Evolutionary conservation across 2,888 invertebrate species (phyloP).

Genomic region (Dyspetes luteomarginatus): DNA sequence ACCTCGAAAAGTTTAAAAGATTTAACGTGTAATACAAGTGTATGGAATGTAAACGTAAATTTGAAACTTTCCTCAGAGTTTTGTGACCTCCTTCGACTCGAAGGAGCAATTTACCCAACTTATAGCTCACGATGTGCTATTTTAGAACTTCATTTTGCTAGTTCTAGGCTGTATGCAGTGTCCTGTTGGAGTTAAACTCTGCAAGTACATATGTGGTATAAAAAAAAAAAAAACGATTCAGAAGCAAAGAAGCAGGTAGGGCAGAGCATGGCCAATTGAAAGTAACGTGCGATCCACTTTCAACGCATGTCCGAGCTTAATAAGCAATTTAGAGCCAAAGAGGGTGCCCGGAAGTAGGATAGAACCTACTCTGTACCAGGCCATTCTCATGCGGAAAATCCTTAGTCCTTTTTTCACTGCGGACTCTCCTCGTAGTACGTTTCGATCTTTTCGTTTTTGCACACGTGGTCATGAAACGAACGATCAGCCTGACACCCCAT

Average conservation of each 20-base stretch:
- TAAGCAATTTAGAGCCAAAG: conserved; percentile 35
- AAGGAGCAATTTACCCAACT: not conserved
- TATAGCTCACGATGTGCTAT: not conserved
- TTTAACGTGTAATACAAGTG: not conserved
- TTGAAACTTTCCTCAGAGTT: not conserved
- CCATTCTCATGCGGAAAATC: not conserved
- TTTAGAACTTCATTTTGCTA: not conserved
- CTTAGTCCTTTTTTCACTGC: not conserved
- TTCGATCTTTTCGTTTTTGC: not conserved
- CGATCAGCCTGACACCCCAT: too few relatives aligned
- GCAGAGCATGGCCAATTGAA: not conserved
- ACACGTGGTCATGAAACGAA: too few relatives aligned
- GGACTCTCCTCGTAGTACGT: not conserved
- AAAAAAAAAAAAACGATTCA: not conserved
- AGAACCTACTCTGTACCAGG: not conserved
- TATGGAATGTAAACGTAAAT: not conserved
- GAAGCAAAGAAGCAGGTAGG: not conserved
- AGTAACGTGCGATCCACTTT: conserved; percentile 22
- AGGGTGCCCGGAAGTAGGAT: conserved; percentile 11
- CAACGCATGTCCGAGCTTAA: conserved; percentile 11
- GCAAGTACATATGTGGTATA: too few relatives aligned
- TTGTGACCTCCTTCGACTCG: not conserved
- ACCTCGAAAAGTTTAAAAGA: too few relatives aligned
- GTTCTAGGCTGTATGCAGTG: not conserved
- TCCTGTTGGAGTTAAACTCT: not conserved